Conservation (phyloP, 2,888 invertebrate genomes). For the Latrodectus elegans region DNA sequence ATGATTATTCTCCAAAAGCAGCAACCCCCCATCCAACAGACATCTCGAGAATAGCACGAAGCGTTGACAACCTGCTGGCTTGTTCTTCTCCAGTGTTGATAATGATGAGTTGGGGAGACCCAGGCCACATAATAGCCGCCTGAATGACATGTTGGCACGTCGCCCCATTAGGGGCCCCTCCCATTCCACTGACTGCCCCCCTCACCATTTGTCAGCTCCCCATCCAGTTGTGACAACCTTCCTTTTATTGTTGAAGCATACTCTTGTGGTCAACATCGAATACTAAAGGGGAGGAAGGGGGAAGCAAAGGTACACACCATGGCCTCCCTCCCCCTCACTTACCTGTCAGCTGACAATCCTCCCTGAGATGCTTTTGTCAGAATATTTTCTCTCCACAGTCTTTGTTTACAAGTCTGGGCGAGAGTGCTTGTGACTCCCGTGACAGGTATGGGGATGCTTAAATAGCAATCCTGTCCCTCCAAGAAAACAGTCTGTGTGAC, state of each 20-base stretch:
- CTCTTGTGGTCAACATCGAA: slow-evolving; percentile 68
- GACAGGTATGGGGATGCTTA: slow-evolving; percentile 48
- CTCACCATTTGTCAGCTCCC: slow-evolving; percentile 49
- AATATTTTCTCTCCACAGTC: slow-evolving; percentile 59
- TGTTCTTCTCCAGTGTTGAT: slow-evolving; percentile 44
- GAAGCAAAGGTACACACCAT: neutral
- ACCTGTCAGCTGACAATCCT: slow-evolving; percentile 66
- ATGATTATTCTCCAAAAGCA: slow-evolving; percentile 47
- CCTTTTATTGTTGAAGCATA: slow-evolving; percentile 63
- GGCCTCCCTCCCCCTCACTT: slow-evolving; percentile 28
- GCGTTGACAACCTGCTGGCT: slow-evolving; percentile 63
- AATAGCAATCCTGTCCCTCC: slow-evolving; percentile 51
- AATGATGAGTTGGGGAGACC: slow-evolving; percentile 58
- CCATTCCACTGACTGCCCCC: slow-evolving; percentile 32
- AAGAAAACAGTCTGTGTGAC: slow-evolving; percentile 49
- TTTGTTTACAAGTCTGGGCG: slow-evolving; percentile 57
- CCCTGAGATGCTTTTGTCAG: slow-evolving; percentile 64
- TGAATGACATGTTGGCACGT: slow-evolving; percentile 70
- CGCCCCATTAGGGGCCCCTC: slow-evolving; percentile 67
- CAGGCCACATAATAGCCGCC: slow-evolving; percentile 64
- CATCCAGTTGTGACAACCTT: slow-evolving; percentile 63
- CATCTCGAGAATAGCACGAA: slow-evolving; percentile 27
- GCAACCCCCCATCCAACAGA: slow-evolving; percentile 32
- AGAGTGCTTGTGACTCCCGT: slow-evolving; percentile 44
- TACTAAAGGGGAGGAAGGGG: slow-evolving; percentile 20